Evolutionary conservation across 2,888 invertebrate genomes (phyloP).

Genomic region (Hipparchia semele): DNA sequence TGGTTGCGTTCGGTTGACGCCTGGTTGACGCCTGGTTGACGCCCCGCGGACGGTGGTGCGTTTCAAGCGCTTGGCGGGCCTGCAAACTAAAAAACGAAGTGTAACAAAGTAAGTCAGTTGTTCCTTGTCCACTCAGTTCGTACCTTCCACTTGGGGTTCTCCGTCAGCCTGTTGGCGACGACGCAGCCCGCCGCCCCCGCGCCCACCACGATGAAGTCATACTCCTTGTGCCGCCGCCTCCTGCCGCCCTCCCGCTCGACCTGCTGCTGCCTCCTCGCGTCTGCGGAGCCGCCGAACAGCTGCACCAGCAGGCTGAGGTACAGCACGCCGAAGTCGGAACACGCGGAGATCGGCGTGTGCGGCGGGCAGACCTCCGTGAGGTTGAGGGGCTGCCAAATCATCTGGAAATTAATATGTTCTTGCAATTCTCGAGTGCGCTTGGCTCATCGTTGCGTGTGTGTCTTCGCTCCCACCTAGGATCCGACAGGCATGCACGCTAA

Average conservation of each 20-base stretch:
- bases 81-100: too few relatives aligned
- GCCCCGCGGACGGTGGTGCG: too few relatives aligned
- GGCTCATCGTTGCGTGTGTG: too few relatives aligned
- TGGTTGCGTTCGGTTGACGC: too few relatives aligned
- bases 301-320: slow-evolving; percentile 57
- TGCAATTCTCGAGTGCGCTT: too few relatives aligned
- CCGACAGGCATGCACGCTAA: too few relatives aligned
- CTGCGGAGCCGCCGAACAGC: slow-evolving; percentile 55
- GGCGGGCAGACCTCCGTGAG: slow-evolving; percentile 48
- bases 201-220: slow-evolving; percentile 67
- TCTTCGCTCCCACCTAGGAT: too few relatives aligned
- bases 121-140: too few relatives aligned
- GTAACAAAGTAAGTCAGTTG: too few relatives aligned
- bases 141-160: slow-evolving; percentile 57
- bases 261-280: slow-evolving; percentile 42
- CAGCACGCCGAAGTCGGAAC: slow-evolving; percentile 55
- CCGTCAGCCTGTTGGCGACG: slow-evolving; percentile 60
- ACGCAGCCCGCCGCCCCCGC: slow-evolving; percentile 67
- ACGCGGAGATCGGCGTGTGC: slow-evolving; percentile 52
- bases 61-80: too few relatives aligned
- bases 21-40: too few relatives aligned
- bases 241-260: not conserved
- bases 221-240: slow-evolving; percentile 41
- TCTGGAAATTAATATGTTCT: slow-evolving; percentile 19
- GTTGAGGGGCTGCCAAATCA: slow-evolving; percentile 50